Conservation (phyloP, 1,140 invertebrate species). For the Laupala kohalensis region DNA sequence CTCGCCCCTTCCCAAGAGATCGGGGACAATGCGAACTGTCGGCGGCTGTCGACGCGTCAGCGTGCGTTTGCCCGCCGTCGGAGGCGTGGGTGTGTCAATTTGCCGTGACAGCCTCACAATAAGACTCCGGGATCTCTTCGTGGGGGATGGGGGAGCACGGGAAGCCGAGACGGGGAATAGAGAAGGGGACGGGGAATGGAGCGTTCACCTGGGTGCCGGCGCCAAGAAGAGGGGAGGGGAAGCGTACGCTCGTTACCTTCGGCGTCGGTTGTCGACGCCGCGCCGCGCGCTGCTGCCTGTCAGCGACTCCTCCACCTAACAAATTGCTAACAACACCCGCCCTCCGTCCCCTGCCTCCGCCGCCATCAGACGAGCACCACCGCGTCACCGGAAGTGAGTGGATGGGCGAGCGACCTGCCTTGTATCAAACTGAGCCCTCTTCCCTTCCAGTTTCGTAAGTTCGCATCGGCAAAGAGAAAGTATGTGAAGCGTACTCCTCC, state of each 20-base stretch:
- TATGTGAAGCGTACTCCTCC: too few species aligned
- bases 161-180: not conserved
- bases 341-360: not conserved
- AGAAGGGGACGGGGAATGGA: not conserved
- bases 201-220: not conserved
- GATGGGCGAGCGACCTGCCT: too few species aligned
- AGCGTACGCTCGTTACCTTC: not conserved
- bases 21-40: not conserved
- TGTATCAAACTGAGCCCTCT: too few species aligned
- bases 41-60: not conserved
- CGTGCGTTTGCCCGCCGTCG: not conserved
- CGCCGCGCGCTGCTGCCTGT: not conserved
- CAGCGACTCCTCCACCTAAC: not conserved
- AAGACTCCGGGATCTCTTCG: not conserved
- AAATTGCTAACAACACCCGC: not conserved
- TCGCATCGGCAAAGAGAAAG: too few species aligned
- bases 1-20: too few species aligned
- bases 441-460: too few species aligned
- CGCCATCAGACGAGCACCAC: too few species aligned
- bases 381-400: too few species aligned
- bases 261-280: not conserved
- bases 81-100: not conserved
- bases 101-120: not conserved
- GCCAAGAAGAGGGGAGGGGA: too few species aligned
- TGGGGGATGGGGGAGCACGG: not conserved